Evolutionary conservation across 2,113 vertebrate species (phyloP).

Genomic region (Macquaria australasica): DNA sequence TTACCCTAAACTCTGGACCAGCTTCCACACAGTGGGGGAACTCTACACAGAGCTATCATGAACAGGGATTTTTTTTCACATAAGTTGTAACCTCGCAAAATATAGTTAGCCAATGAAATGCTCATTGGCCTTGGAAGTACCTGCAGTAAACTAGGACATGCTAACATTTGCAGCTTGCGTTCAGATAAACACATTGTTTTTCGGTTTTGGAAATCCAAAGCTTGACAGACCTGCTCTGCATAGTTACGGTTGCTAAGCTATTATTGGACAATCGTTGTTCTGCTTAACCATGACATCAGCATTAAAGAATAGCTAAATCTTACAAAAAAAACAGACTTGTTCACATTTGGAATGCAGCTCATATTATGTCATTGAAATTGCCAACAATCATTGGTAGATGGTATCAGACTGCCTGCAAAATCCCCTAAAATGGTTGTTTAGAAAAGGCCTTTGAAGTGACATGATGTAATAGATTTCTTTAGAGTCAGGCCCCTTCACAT

Average conservation of each 20-base stretch:
- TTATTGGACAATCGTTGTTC: background rate
- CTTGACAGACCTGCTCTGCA: background rate
- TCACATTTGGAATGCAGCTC: background rate
- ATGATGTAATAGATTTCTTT: constrained; percentile 36
- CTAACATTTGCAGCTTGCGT: background rate
- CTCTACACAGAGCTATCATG: too few relatives aligned
- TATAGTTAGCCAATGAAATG: too few relatives aligned
- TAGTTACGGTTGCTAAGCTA: too few relatives aligned
- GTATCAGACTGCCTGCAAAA: constrained; percentile 30
- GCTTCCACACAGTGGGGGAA: too few relatives aligned
- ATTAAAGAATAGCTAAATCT: background rate
- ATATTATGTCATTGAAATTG: background rate
- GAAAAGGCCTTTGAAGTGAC: constrained; percentile 16
- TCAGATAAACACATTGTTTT: background rate
- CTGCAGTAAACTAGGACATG: background rate
- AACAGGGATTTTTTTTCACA: too few relatives aligned
- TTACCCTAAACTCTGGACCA: too few relatives aligned
- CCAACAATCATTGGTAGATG: background rate
- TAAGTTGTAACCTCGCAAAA: too few relatives aligned
- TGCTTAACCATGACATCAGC: background rate
- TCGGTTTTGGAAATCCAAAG: too few relatives aligned
- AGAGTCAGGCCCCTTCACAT: background rate
- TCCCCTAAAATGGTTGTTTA: constrained; percentile 64
- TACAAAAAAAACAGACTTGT: constrained; percentile 1
- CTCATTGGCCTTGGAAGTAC: too few relatives aligned